Base-by-base conservation (phyloP, 2,113 vertebrate species). In the Addax nasomaculatus region DNA sequence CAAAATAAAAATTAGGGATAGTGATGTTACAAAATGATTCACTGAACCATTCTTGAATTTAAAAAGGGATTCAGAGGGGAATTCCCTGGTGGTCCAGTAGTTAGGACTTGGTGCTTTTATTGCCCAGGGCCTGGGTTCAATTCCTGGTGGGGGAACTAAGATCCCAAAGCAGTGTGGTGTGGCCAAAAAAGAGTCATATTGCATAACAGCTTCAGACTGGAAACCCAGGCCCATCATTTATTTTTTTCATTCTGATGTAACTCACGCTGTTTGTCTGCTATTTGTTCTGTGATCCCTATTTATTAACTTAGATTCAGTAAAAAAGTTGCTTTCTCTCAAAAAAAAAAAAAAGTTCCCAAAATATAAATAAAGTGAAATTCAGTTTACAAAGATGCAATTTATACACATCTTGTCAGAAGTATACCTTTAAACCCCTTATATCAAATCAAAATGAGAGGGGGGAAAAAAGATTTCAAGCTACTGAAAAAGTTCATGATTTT, bases 271-370 rank as follows among this genome's bases (percentile, higher is more conserved):
- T 39, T 97, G 36, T 96, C 96, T 97, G 76, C 67, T 85, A 3
- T 92, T 92, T 53, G 30, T 80, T 73, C 92, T 64, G 29, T 51
- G 78, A 80, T 49, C 29, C 78, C 30, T 51, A 36, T 79, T 90
- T 90, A 93, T 89, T 94, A 97, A 97, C 97, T 92, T 67, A 73
- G 89, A 85, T 98, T 98, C 94, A n/a, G 97, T 92, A 96, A 98
- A 93, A 86, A 84, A 51, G 16, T 80, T 85, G 49, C 79, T 91
- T 96, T 85, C 58, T 39, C 81, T 64, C 9, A 33, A 79, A 33
- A 33, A 79, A 17, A 33, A 79, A 17, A 19, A 7, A 43, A 43
- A 76, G 45, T 51, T 49, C 47, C 47, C 17, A 51, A 33, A 51
- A 80, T 33, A 49, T 79, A 79, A 49, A 49, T 36, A 94, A 92